A percentile compares a stretch with the other conserved stretches of the same genome.
These are phyloP conservation scores for Polydesmus complanatus DNA, from an alignment of 2,888 invertebrate genomes.

Conservation along the genomic window DNA sequence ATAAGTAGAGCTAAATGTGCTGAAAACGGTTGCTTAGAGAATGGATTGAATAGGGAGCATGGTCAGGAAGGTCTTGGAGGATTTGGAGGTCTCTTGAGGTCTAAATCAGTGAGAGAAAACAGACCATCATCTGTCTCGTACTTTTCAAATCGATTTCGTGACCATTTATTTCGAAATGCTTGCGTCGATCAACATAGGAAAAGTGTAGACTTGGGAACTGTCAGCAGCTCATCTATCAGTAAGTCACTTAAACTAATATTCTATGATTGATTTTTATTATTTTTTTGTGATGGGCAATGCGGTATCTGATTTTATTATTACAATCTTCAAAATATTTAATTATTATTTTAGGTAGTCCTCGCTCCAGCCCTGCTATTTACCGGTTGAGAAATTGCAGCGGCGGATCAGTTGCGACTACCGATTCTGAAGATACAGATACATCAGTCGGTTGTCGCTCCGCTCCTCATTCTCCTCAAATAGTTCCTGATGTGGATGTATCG, in stretches of 20 bases:
- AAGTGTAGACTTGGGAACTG: slow-evolving; percentile 12
- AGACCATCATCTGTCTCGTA: slow-evolving; percentile 4
- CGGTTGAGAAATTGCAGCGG: slow-evolving; percentile 3
- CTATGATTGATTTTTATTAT: not conserved
- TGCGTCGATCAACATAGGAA: not conserved
- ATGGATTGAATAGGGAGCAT: not conserved
- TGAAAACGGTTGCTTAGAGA: slow-evolving; percentile 1
- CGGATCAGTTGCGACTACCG: slow-evolving; percentile 9
- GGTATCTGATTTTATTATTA: no score
- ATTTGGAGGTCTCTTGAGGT: not conserved
- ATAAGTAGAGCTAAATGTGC: slow-evolving; percentile 14
- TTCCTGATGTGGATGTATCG: not conserved
- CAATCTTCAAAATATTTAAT: not conserved
- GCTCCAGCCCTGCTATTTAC: not conserved
- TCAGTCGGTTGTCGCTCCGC: not conserved
- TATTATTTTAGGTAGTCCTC: not conserved
- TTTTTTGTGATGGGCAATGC: not conserved
- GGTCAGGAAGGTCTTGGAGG: not conserved
- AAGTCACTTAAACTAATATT: not conserved
- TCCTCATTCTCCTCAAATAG: not conserved
- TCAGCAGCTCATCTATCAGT: slow-evolving; percentile 1
- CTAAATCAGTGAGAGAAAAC: slow-evolving; percentile 5
- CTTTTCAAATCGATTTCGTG: not conserved
- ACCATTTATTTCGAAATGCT: not conserved
- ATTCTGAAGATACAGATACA: slow-evolving; percentile 10